Evolutionary conservation across 2,113 vertebrate genomes (phyloP).

Genomic region (Nestor notabilis): DNA sequence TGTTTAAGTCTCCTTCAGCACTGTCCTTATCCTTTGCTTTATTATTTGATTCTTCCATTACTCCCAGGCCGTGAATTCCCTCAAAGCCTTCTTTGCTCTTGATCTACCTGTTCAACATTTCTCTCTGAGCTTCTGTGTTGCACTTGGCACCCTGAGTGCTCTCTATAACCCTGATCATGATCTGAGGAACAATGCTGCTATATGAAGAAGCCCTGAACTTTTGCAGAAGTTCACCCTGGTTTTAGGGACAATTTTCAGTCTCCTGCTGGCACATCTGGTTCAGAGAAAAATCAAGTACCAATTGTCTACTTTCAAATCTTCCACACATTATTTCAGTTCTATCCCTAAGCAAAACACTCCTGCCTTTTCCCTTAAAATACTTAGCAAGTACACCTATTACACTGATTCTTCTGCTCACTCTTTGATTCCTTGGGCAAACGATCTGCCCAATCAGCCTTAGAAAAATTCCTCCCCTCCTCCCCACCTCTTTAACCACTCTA

Average conservation of each 20-base stretch:
- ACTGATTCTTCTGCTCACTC: not conserved
- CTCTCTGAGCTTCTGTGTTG: not conserved
- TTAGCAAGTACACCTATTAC: not conserved
- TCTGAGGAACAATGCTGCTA: not conserved
- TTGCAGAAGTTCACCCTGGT: not conserved
- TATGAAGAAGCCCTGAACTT: not conserved
- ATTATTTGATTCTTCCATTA: not conserved
- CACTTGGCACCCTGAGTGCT: not conserved
- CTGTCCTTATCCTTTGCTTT: not conserved
- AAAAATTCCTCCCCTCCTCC: not conserved
- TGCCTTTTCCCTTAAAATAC: not conserved
- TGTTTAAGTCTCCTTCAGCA: not conserved
- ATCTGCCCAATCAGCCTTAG: not conserved
- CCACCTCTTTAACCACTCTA: not conserved
- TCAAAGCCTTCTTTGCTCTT: not conserved
- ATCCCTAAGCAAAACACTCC: not conserved
- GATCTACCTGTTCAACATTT: not conserved
- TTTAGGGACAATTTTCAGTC: not conserved
- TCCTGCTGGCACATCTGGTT: not conserved
- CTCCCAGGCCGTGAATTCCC: not conserved
- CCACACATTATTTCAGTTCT: not conserved
- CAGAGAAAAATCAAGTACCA: not conserved
- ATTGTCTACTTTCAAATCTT: not conserved
- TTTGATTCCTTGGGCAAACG: not conserved
- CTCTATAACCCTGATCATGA: accelerated